Base-by-base conservation (phyloP, 2,888 invertebrate genomes). In the Poecilus cupreus region DNA sequence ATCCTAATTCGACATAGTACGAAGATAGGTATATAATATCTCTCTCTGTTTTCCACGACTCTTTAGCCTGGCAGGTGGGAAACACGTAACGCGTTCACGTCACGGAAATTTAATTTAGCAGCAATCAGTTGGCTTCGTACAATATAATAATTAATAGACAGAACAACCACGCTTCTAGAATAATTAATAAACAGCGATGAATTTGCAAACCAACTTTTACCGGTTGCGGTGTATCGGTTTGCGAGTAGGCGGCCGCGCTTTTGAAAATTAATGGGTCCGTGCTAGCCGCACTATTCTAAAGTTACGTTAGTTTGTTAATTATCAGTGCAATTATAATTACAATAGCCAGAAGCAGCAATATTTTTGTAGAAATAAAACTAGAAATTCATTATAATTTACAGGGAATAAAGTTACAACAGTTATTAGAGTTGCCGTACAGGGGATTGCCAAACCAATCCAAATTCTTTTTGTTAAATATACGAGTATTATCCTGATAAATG, bases 141-240 rank as follows among this genome's bases (percentile, higher is more conserved):
- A 60, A 60, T 26, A 60, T 26, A 57, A 57, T 57, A 60, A 60
- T 60, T 60, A 60, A 60, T 60, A 26, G 26, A 60, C 26, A 26
- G 26, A 60, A 60, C 60, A 60, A 13, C 24, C 26, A 13, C 60
- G 24, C 60, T 24, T 60, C 60, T 60, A 60, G 60, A 60, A 32
- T 60, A 60, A 60, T 60, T 60, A 60, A 60, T 60, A 60, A 60
- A 24, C 60, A 60, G 26, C 60, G 13, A 60, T 60, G 26, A 60
- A 43, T 43, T 43, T 60, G 60, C 60, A 60, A 60, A 32, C 60
- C 60, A 60, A 60, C 60, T 60, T 60, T 60, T 57, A 57, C 60
- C 43, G 43, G 43, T n/a, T 13, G 43, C 43, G 43, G 43, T 6
- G 43, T 43, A 32, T 32, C 32, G 32, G 32, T 32, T 3, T 8